Base-by-base conservation (phyloP, 2,797 vertebrate genomes). In the Phalanger gymnotis region DNA sequence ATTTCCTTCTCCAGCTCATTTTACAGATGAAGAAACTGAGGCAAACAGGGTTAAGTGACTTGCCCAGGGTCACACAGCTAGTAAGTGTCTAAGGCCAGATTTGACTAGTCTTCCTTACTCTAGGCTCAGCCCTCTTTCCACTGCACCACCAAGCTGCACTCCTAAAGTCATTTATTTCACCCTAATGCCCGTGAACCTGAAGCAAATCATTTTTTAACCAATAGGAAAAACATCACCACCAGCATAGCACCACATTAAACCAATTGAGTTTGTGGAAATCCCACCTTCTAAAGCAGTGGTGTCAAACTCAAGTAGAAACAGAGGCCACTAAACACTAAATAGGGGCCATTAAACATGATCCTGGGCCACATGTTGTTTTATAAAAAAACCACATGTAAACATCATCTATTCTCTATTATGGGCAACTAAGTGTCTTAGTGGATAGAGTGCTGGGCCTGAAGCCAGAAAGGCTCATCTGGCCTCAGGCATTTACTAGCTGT, bases 21-120 rank as follows among this genome's bases (percentile, higher is more conserved):
- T 22, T 96, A 91, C 9, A 91, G 16, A 93, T 58, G 54, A 89
- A 87, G 6, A 53, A 91, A 57, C 25, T 95, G 51, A 53, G 55
- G 89, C 92, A 94, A 95, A 96, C 40, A 91, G 91, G 53, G 53
- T 91, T 30, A 94, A 56, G 30, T 89, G 66, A 56, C 5, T 96
- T 81, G n/a, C n/a, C 57, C 94, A 91, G 10, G 90, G 22, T 91
- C 14, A 54, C n/a, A 92, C 5, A 54, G 34, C 27, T 13, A 93
- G 1, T 95, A 94, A 92, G 31, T 31, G 5, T 47, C 87, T 91
- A 61, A 81, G 73, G 66, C 11, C 22, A 56, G 91, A 90, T 53
- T 31, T 81, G 34, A 90, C 7, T 40, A 91, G 4, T 89, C 92
- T 12, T 94, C 92, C 57, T 92, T 27, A 90, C 30, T 54, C 55